phyloP scores from a whole-genome alignment of 2,888 invertebrate species.

The Dryobotodes eremita region DNA sequence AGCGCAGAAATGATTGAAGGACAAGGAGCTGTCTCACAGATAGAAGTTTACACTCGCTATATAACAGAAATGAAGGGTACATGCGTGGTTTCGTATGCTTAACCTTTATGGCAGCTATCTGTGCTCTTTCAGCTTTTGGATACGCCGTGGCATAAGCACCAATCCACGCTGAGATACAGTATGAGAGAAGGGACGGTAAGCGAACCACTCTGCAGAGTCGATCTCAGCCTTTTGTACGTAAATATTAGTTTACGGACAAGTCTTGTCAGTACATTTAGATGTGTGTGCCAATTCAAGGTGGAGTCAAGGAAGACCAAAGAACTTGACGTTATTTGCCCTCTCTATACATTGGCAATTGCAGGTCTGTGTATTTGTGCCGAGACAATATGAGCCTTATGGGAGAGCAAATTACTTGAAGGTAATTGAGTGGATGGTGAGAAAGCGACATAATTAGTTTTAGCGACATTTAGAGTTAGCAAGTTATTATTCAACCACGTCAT shows the following conservation, averaged over 20 bases:
- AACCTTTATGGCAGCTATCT: neutral
- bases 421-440: neutral
- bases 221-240: too few relatives aligned
- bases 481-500: neutral
- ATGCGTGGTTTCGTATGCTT: neutral
- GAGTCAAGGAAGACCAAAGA: neutral
- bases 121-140: neutral
- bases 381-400: neutral
- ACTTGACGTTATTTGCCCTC: neutral
- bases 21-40: neutral
- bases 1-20: neutral
- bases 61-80: neutral
- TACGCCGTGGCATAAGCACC: neutral
- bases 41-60: neutral
- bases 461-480: neutral
- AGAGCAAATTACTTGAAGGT: neutral
- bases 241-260: too few relatives aligned
- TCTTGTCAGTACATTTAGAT: neutral
- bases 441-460: neutral
- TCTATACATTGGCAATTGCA: neutral
- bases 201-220: neutral
- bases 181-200: neutral
- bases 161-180: neutral
- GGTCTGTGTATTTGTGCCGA: neutral
- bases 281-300: neutral